Conservation (phyloP, 2,797 vertebrate genomes). For the Aselliscus stoliczkanus region DNA sequence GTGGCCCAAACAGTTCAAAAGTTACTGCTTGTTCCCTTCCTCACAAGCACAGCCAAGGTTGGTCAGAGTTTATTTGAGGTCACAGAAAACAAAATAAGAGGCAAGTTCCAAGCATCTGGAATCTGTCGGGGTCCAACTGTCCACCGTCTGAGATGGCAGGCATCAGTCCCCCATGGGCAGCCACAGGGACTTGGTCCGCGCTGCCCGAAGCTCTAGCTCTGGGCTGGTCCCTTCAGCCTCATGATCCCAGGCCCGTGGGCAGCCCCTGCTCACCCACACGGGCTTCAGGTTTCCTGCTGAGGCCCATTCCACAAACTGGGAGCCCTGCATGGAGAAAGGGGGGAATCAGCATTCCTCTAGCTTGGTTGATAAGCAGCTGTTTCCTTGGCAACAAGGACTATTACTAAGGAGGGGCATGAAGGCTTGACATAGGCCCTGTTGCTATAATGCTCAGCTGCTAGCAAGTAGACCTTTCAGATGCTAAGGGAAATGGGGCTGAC, state of each 20-base stretch:
- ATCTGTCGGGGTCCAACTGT: background rate
- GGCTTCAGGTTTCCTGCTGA: conserved; percentile 80
- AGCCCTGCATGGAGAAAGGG: conserved; percentile 67
- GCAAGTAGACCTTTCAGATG: background rate
- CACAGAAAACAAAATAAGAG: background rate
- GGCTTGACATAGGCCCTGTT: background rate
- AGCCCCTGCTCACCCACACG: conserved; percentile 75
- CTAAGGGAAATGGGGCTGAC: background rate
- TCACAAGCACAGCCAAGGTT: background rate
- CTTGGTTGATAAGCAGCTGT: background rate
- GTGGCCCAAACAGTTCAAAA: background rate
- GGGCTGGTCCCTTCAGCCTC: conserved; percentile 61
- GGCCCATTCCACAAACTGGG: conserved; percentile 80
- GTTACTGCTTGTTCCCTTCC: background rate
- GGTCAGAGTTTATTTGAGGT: conserved; percentile 54
- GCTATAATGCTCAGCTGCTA: background rate
- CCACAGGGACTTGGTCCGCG: conserved; percentile 81
- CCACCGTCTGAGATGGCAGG: background rate
- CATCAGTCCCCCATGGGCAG: conserved; percentile 80
- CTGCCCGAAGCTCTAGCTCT: conserved; percentile 75
- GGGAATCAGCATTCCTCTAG: background rate
- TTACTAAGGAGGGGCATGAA: background rate
- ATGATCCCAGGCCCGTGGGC: conserved; percentile 67
- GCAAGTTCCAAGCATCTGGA: background rate
- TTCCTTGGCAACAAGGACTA: background rate